Base-by-base conservation (phyloP, 1,140 invertebrate species). In the Polypedilum pembai region DNA sequence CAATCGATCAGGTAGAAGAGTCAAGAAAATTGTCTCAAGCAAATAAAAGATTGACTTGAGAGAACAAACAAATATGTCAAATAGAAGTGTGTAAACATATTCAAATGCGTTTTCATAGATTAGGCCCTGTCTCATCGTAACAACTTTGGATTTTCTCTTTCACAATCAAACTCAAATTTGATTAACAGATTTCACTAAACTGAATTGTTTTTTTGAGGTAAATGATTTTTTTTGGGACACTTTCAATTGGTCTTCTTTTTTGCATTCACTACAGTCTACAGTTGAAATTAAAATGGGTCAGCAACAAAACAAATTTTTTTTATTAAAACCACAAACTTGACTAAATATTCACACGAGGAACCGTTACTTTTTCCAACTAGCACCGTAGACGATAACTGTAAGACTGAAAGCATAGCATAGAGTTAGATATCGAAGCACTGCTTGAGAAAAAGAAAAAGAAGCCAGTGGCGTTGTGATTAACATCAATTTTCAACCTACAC, bases 91-190 rank as follows among this genome's bases (percentile, higher is more conserved):
- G 20, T 69, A 69, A 69, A 69, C 17, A 69, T 69, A 69, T 8
- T 69, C 65, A 69, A 21, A 8, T 69, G 65, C 15, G 18, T 69
- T 69, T 20, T 69, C 65, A 69, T 69, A 21, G 20, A 69, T 69
- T 21, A 69, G 18, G 18, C 45, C 45, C 12, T 12, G 45, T 12
- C 12, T n/a, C 45, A 56, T 56, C n/a, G 12, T 56, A 12, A n/a
- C 10, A 33, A 33, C 24, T 33, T 69, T 18, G 8, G 18, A 69
- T 69, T 69, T 69, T 69, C 20, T 69, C 20, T 69, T 69, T 69
- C 24, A 33, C 24, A 33, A 33, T 33, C 2, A 33, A 33, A 18
- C 18, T 20, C 7, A 21, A 69, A 69, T 20, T 69, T 69, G 17
- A 69, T 20, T 69, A 69, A 69, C 20, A 20, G 8, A 8, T 69